Base-by-base conservation (phyloP, 2,113 vertebrate species). In the Philantomba maxwellii region DNA sequence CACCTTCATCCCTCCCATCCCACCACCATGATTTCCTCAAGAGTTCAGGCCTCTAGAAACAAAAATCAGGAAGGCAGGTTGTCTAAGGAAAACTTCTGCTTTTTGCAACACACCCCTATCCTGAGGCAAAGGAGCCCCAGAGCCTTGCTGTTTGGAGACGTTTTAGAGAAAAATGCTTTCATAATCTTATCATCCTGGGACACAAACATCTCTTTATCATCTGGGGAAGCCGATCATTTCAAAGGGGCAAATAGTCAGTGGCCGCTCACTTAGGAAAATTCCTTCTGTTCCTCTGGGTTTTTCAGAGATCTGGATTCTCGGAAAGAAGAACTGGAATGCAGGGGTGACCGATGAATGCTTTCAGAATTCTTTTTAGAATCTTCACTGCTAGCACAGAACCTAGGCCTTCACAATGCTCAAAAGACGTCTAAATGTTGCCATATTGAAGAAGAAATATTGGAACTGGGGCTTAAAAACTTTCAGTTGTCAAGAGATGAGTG, bases 381-480 rank as follows among this genome's bases (percentile, higher is more conserved):
- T 87, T 73, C 33, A 23, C n/a, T 39, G 10, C 66, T 80, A 62
- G 36, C 21, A n/a, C 3, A 91, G 62, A 89, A 62, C 87, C 30
- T 43, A 36, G 11, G 15, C 51, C 51, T 78, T 86, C 11, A 28
- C 21, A 5, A 8, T n/a, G 9, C 36, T 45, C 47, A 47, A 53
- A 62, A 51, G 62, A 89, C 12, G 21, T 36, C 16, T 64, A 64
- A 62, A 36, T 70, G 39, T 73, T 83, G 33, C 21, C 53, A 64
- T 89, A 91, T 70, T 62, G 30, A 96, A 89, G 85, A 90, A 93
- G 47, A 94, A 91, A 60, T 77, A 90, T 25, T 82, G 75, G 7
- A 87, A 83, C 13, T 51, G 26, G 17, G 17, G 15, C 58, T 95
- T 47, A 90, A 87, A 89, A 86, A 84, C 87, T 83, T 83, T 53